Base-by-base conservation (phyloP, 2,888 invertebrate species). In the Merodon equestris region DNA sequence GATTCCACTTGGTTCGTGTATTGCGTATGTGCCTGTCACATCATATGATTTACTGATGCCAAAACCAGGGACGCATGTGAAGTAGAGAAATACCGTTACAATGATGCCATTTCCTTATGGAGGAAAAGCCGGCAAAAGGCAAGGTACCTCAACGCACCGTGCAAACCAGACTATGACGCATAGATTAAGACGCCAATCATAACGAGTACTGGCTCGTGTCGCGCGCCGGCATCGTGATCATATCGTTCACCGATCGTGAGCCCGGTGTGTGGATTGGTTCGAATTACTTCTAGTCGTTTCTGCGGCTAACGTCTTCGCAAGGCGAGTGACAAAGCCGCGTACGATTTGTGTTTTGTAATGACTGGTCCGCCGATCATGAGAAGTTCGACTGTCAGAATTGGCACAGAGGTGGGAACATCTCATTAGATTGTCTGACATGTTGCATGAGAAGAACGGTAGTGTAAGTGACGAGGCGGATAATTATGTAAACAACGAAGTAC, bases 41-140 rank as follows among this genome's bases (percentile, higher is more conserved):
- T 19, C 40, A 45, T 64, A 53, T 72, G 50, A 56, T 50, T 61
- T 50, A 51, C 51, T 17, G 27, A 36, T 38, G 50, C 27, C 36
- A 47, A 53, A 47, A 45, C 2, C 40, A 48, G 27, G 44, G 50
- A 34, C 12, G 60, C 27, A 27, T 7, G 27, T 7, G 27, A 47
- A 34, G 50, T 54, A 64, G 9, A 42, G 57, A 7, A 57, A 38
- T 44, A 76, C 76, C 72, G 76, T 77, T 77, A 72, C 36, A 9
- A 53, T 13, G 54, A 17, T 63, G 47, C 13, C 66, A 73, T 45
- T 79, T 79, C 77, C 77, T 79, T 54, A 68, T 79, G 44, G 58
- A 54, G 44, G 53, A 54, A 56, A 50, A 67, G 38, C 54, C 51
- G 51, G 36, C 50, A 40, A 70, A 58, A 68, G 60, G 60, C 53